phyloP scores from a whole-genome alignment of 2,888 invertebrate species.

The Pimpla rufipes region DNA sequence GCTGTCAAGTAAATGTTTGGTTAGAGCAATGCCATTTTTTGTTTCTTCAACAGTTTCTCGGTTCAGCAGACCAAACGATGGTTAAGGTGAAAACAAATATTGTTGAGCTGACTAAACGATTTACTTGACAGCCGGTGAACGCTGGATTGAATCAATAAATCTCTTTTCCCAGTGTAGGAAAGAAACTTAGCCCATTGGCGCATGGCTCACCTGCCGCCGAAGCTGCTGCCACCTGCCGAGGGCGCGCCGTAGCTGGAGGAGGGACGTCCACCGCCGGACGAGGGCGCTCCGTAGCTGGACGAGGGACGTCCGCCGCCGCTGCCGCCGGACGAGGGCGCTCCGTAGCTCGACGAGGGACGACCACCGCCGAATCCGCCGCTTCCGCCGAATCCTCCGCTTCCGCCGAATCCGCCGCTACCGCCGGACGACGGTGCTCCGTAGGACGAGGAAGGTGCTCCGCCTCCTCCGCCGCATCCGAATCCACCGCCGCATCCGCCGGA shows the following conservation, averaged over 20 bases:
- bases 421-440: conserved; percentile 74
- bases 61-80: too few relatives aligned
- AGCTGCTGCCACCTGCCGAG: conserved; percentile 73
- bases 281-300: conserved; percentile 74
- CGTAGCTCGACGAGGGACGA: conserved; percentile 84
- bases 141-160: too few relatives aligned
- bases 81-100: too few relatives aligned
- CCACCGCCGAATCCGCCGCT: conserved; percentile 65
- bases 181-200: too few relatives aligned
- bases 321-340: conserved; percentile 80
- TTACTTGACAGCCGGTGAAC: too few relatives aligned
- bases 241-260: conserved; percentile 81
- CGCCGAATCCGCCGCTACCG: conserved; percentile 23
- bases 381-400: conserved; percentile 45
- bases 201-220: conserved; percentile 74
- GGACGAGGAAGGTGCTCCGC: conserved; percentile 75
- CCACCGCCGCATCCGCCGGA: conserved; percentile 74
- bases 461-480: too few relatives aligned
- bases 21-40: too few relatives aligned
- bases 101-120: too few relatives aligned
- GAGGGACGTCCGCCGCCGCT: conserved; percentile 78
- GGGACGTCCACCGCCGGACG: conserved; percentile 75
- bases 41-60: too few relatives aligned
- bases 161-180: too few relatives aligned
- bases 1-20: too few relatives aligned